phyloP scores from a whole-genome alignment of 2,113 vertebrate species.

The Cinclus cinclus region DNA sequence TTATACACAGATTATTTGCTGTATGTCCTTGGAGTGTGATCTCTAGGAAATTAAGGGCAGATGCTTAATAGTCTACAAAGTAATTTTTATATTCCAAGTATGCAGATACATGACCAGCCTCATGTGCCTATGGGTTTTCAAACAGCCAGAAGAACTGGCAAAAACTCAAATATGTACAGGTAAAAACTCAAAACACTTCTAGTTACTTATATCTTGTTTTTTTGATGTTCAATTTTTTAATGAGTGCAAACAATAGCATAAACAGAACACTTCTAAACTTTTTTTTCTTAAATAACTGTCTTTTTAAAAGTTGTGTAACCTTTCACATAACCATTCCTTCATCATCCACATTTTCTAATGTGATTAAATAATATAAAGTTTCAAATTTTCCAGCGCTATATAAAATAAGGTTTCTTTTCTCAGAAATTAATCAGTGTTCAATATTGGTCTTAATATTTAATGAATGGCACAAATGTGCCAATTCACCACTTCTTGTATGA shows the following conservation, averaged over 20 bases:
- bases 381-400: not conserved
- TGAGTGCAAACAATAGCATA: not conserved
- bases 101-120: not conserved
- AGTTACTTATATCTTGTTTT: not conserved
- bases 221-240: not conserved
- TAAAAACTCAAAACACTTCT: not conserved
- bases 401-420: not conserved
- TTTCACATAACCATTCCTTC: not conserved
- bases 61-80: not conserved
- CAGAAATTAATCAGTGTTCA: not conserved
- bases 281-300: not conserved
- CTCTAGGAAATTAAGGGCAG: conserved; percentile 6
- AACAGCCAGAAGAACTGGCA: not conserved
- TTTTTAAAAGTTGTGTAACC: not conserved
- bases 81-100: not conserved
- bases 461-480: not conserved
- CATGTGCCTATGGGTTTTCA: not conserved
- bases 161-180: not conserved
- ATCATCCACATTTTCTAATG: not conserved
- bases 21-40: conserved; percentile 18
- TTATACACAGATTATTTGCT: conserved; percentile 35
- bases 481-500: not conserved
- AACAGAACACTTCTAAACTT: not conserved
- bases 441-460: not conserved
- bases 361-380: not conserved